Evolutionary conservation across 1,140 invertebrate genomes (phyloP).

Genomic region (Lepidurus arcticus): DNA sequence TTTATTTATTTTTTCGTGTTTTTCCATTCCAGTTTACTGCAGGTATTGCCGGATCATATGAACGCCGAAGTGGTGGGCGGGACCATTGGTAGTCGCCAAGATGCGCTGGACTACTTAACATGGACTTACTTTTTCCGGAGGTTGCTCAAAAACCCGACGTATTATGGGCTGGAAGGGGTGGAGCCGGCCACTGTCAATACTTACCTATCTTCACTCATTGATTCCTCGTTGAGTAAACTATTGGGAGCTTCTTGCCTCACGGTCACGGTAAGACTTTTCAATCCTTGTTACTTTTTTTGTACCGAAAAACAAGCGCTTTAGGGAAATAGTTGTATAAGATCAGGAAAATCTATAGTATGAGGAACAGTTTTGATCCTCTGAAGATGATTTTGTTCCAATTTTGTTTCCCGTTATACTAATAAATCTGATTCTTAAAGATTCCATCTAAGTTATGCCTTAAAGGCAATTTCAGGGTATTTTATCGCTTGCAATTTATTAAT

Average conservation of each 20-base stretch:
- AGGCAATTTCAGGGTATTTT: no score
- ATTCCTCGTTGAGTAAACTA: constrained; percentile 66
- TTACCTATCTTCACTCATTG: constrained; percentile 69
- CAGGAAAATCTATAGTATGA: not conserved
- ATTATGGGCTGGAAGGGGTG: constrained; percentile 76
- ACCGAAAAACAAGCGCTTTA: no score
- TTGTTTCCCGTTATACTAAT: no score
- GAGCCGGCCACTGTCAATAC: constrained; percentile 67
- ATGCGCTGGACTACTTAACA: constrained; percentile 92
- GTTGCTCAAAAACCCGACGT: constrained; percentile 86
- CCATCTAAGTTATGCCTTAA: no score
- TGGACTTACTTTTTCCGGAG: constrained; percentile 98
- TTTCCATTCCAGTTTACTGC: constrained; percentile 58
- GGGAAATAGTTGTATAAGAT: not conserved
- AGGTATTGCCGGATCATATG: constrained; percentile 90
- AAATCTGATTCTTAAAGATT: no score
- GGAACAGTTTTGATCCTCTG: not conserved
- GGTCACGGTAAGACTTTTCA: constrained; percentile 45
- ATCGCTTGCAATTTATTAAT: no score
- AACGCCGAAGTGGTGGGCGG: constrained; percentile 90
- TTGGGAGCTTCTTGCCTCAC: constrained; percentile 68
- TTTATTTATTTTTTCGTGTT: constrained; percentile 35
- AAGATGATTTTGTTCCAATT: no score
- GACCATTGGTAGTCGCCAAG: constrained; percentile 86
- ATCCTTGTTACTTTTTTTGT: not conserved